Evolutionary conservation across 1,140 invertebrate species (phyloP), one percentile per base, ranked within the genome.

Genomic region (Streblospio benedicti): DNA sequence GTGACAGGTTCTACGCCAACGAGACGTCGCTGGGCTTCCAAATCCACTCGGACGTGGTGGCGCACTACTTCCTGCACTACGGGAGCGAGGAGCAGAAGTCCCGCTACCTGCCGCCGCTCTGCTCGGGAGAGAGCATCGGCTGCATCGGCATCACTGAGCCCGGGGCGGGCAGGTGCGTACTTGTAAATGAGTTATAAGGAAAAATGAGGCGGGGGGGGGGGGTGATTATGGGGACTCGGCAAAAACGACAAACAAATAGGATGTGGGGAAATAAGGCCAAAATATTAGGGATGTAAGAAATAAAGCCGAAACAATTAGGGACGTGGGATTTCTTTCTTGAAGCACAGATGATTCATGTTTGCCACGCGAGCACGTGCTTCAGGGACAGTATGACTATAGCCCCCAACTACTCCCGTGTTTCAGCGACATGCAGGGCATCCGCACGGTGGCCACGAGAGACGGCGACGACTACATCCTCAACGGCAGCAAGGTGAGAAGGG

Each of bases 31-130:
- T 78, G 31, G 79, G 79, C 0, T 80, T 80, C 65, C 59, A 66
- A 16, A 69, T 81, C 23, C 80, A 81, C 61, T 81, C 79, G 4
- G 73, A 80, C 59, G 80, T 81, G 60, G 72, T 81, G 0, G 79
- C 80, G 77, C 79, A 80, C 1, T 81, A 81, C 65, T 76, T 81
- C 43, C 63, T 69, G 4, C 69, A 79, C 56, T 80, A 79, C 66
- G 80, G 79, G 18, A 76, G 73, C 23, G 65, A 68, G 44, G 79
- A 81, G 57, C 80, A 81, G 66, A 74, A 73, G 12, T 70, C 79
- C 52, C 75, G 75, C 52, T 79, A 76, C 53, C 72, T 81, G 28
- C 79, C 79, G 3, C 66, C 65, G 54, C 76, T 81, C 75, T 60
- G 61, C 16, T 63, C 71, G 28, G 75, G 75, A 1, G 60, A 66